phyloP scores from a whole-genome alignment of 1,140 invertebrate species.

The Cyclargus thomasi region DNA sequence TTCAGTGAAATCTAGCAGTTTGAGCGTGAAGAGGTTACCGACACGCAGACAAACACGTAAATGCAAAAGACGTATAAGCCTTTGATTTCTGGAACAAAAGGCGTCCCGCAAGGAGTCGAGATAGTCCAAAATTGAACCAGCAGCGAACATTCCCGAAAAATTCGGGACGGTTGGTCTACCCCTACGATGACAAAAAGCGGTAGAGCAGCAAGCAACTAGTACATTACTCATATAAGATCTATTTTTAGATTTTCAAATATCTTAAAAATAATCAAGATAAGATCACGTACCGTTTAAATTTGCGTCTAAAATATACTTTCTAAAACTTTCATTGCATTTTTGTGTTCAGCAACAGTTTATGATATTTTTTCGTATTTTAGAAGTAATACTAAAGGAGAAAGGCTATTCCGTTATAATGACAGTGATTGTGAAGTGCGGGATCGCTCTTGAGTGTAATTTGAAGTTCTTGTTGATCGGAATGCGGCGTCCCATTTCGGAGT shows the following conservation, averaged over 20 bases:
- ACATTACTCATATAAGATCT: no score
- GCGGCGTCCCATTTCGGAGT: not conserved
- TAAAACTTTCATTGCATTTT: slow-evolving; percentile 18
- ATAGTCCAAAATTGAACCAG: no score
- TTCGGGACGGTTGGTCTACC: no score
- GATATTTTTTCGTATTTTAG: not conserved
- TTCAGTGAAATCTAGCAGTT: no score
- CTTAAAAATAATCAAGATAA: not conserved
- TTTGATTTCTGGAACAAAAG: no score
- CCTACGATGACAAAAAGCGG: no score
- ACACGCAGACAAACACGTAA: no score
- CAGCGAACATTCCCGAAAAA: no score
- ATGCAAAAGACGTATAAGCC: no score
- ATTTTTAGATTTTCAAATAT: not conserved
- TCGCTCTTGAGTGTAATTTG: not conserved
- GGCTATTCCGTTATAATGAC: slow-evolving; percentile 2
- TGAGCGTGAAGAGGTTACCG: no score
- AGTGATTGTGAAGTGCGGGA: not conserved
- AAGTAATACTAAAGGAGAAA: not conserved
- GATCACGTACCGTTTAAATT: not conserved
- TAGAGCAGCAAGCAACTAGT: no score
- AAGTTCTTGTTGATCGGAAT: not conserved
- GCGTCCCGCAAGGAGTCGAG: no score
- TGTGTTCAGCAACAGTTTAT: slow-evolving; percentile 15
- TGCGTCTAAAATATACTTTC: not conserved